phyloP scores from a whole-genome alignment of 2,888 invertebrate genomes.

The Drosophila meridionalis region DNA sequence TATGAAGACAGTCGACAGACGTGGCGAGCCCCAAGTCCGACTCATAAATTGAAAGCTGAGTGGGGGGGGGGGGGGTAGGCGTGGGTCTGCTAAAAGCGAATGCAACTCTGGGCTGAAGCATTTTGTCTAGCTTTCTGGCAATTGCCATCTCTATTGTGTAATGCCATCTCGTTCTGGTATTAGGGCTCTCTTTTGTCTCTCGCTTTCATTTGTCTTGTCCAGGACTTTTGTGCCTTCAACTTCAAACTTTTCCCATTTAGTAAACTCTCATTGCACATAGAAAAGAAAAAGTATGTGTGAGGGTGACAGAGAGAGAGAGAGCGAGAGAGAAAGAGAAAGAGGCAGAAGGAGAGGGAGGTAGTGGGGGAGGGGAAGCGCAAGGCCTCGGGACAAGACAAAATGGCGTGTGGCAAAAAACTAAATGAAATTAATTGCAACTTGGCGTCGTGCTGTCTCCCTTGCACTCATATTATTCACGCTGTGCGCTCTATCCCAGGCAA shows the following conservation, averaged over 20 bases:
- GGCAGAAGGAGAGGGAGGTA: not conserved
- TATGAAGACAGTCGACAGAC: constrained; percentile 4
- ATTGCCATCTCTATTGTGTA: constrained; percentile 5
- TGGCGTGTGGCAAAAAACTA: constrained; percentile 75
- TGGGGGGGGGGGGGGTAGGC: not conserved
- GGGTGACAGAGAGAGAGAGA: not conserved
- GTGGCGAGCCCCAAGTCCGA: constrained; percentile 5
- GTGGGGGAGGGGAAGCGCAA: no score
- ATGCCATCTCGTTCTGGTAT: constrained; percentile 26
- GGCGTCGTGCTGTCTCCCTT: constrained; percentile 52
- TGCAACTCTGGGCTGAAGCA: constrained; percentile 33
- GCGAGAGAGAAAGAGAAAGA: not conserved
- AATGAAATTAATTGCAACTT: constrained; percentile 80
- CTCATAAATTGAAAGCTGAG: constrained; percentile 35
- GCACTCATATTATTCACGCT: constrained; percentile 15
- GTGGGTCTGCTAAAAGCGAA: not conserved
- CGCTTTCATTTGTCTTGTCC: constrained; percentile 71
- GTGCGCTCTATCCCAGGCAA: constrained; percentile 33
- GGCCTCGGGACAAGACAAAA: constrained; percentile 41
- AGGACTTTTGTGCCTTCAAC: constrained; percentile 74
- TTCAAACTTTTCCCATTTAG: constrained; percentile 81
- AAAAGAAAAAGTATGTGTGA: constrained; percentile 11
- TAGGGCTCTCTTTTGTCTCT: constrained; percentile 41
- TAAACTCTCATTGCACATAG: constrained; percentile 52
- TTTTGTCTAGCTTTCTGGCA: constrained; percentile 22